Evolutionary conservation across 2,888 invertebrate species (phyloP), one percentile per base, ranked within the genome.

Genomic region (Heliconius hortense): DNA sequence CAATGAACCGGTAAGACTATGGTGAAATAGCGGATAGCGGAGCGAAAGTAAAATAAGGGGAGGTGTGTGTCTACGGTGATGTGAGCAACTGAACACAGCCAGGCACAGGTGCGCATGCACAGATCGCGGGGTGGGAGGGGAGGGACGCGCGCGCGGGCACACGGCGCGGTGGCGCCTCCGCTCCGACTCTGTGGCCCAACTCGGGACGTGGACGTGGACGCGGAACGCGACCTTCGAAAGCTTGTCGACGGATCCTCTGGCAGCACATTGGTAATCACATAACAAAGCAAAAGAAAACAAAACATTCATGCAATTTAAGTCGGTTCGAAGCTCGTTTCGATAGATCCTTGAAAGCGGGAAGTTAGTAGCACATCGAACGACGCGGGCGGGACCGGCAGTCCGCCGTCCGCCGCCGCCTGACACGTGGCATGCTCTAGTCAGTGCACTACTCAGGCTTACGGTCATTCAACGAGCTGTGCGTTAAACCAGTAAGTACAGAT

Each of bases 71-170:
- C 92, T 93, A 93, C 91, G 88, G 93, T 93, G 93, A 93, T 90
- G 92, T 94, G 93, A 93, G 94, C 94, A 93, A 94, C 93, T 90
- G 90, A 94, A 93, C 92, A 94, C 93, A 94, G 94, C 94, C 93
- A 94, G 94, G 93, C 94, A 92, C 90, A 90, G 91, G 92, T 92
- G 92, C 91, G 90, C 89, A 89, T 90, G 90, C 92, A 91, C 91
- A 89, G 91, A 88, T 89, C 90, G 92, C 91, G 92, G 89, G 92
- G 91, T 88, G 90, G 89, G 90, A 85, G 88, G 90, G 89, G 88
- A 83, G 89, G 90, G 90, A 86, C 87, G 89, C 81, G 82, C 84
- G 81, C 83, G 81, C 81, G 81, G 80, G 79, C 75, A 77, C 79
- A 76, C 80, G 80, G 80, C 79, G 71, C 75, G 73, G 73, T 77